A percentile compares a stretch with the other conserved stretches of the same genome.
Evolutionary conservation across 2,797 vertebrate genomes (phyloP).

Genomic region (Phrynocephalus forsythii): DNA sequence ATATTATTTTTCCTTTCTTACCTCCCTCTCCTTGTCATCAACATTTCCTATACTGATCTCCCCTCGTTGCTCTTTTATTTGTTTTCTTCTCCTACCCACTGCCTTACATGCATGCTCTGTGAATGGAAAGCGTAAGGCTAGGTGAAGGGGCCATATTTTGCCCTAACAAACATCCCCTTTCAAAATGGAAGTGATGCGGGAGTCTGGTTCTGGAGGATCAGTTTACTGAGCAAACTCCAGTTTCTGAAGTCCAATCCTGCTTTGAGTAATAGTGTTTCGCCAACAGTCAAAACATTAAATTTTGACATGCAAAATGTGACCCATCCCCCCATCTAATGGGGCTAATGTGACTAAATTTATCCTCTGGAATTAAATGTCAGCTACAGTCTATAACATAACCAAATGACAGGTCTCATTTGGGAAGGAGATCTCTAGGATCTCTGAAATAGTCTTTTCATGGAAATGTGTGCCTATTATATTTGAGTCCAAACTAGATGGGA

Average conservation of each 20-base stretch:
- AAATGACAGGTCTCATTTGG: too few relatives aligned
- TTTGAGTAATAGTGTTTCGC: neutral
- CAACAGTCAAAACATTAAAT: neutral
- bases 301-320: neutral
- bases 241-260: neutral
- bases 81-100: conserved; percentile 29
- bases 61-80: conserved; percentile 9
- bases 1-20: neutral
- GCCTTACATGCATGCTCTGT: neutral
- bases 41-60: neutral
- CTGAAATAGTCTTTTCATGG: neutral
- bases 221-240: neutral
- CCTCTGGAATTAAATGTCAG: neutral
- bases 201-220: neutral
- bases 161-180: neutral
- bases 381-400: neutral
- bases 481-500: neutral
- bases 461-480: neutral
- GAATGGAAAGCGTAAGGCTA: neutral
- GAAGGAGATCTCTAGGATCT: too few relatives aligned
- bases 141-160: neutral
- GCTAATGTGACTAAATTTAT: neutral
- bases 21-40: neutral
- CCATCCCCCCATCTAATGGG: neutral
- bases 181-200: neutral